phyloP scores from a whole-genome alignment of 2,113 vertebrate species.

The Mormoops blainvillei region DNA sequence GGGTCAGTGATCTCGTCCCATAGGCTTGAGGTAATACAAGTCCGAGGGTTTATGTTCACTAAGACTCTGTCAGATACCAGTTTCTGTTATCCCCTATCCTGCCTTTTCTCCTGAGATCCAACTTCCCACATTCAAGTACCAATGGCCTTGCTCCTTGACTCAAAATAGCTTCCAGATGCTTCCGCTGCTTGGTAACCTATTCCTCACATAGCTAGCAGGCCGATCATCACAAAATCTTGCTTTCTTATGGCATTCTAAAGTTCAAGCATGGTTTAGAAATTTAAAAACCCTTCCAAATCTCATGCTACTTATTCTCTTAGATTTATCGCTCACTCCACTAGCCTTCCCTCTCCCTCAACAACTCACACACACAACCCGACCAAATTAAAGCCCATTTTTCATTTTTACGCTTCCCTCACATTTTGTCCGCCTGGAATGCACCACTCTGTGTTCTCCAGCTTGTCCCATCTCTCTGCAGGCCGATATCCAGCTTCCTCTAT shows the following conservation, averaged over 20 bases:
- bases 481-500: background rate
- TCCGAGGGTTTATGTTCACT: background rate
- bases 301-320: background rate
- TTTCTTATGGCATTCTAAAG: background rate
- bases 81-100: background rate
- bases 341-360: accelerated
- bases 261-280: background rate
- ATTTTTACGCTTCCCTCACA: background rate
- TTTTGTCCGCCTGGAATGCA: background rate
- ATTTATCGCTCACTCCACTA: background rate
- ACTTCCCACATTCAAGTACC: background rate
- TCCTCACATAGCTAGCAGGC: background rate
- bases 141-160: background rate
- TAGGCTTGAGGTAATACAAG: background rate
- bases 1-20: background rate
- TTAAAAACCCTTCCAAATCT: background rate
- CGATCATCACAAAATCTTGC: background rate
- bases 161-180: background rate
- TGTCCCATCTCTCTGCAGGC: background rate
- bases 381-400: background rate
- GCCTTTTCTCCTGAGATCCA: background rate
- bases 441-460: background rate
- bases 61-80: background rate
- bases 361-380: background rate
- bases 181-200: background rate